Base-by-base conservation (phyloP, 2,113 vertebrate species). In the Dendropsophus ebraccatus region DNA sequence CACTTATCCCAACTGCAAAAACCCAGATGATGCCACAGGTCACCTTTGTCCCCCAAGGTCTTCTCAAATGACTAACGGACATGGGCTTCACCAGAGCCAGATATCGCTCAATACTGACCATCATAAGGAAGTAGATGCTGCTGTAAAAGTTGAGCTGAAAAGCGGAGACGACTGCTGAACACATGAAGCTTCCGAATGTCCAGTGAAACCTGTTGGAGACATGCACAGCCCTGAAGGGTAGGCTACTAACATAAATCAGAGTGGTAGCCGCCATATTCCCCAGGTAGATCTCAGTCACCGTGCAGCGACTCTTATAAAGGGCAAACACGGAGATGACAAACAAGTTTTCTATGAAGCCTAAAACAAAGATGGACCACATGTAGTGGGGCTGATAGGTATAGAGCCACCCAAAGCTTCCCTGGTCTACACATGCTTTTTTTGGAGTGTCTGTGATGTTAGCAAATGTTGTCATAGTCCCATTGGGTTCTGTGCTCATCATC, bases 141-240 rank as follows among this genome's bases (percentile, higher is more conserved):
- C 41, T 41, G 41, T 41, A 41, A 41, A 41, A 8, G 41, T 41
- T 41, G 41, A 41, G 41, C 41, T 41, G 41, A 41, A 41, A 41
- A 41, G 8, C 41, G 3, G 8, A 41, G 41, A 41, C 3, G 41
- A n/a, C n/a, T n/a, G n/a, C n/a, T 41, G 41, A 8, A 41, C 41
- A 41, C 41, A 41, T 41, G 41, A 41, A 41, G 41, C 41, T 8
- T 41, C 41, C 41, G 41, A 41, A 41, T 41, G 41, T 3, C 41
- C 41, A 5, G 41, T 41, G 8, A 8, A 5, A 99, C 0, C 72
- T 54, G 1, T 94, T 94, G 88, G 91, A 88, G 12, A 96, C 91
- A 84, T 94, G 95, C 87, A 96, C 78, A 41, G 96, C 98, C 98
- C 98, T 99, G 91, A 99, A 99, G 49, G 98, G 97, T 83, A 99